Percentiles rank a stretch among this genome's conserved stretches.
Conservation (phyloP, 1,140 invertebrate species). For the Cyphomyrmex costatus region DNA sequence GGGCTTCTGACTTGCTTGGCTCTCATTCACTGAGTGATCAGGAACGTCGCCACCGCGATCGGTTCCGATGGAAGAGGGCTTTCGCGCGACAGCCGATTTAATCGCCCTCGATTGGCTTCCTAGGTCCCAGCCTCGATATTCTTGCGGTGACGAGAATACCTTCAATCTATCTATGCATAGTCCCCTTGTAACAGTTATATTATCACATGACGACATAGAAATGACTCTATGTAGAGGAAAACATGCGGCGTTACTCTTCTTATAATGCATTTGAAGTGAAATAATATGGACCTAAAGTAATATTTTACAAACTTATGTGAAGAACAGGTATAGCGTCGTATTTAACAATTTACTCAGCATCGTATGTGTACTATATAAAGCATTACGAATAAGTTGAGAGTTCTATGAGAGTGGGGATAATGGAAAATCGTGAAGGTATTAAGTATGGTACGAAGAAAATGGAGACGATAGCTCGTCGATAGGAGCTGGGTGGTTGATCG, state of each 20-base stretch:
- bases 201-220: background rate
- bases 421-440: conserved; percentile 46
- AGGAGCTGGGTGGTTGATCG: conserved; percentile 72
- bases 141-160: conserved; percentile 22
- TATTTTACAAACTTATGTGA: background rate
- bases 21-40: conserved; percentile 80
- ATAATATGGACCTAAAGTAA: background rate
- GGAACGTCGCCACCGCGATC: conserved; percentile 69
- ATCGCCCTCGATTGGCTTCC: conserved; percentile 50
- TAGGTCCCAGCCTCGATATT: conserved; percentile 30
- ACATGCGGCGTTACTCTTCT: background rate
- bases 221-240: background rate
- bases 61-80: conserved; percentile 27
- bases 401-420: background rate
- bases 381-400: background rate
- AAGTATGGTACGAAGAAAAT: conserved; percentile 23
- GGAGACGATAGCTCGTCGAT: conserved; percentile 54
- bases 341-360: background rate
- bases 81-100: conserved; percentile 37
- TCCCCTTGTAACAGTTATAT: background rate
- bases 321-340: background rate
- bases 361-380: background rate
- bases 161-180: conserved; percentile 25
- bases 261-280: background rate
- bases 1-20: conserved; percentile 78